Conservation (phyloP, 2,888 invertebrate species). For the Ernsta delagoae region DNA sequence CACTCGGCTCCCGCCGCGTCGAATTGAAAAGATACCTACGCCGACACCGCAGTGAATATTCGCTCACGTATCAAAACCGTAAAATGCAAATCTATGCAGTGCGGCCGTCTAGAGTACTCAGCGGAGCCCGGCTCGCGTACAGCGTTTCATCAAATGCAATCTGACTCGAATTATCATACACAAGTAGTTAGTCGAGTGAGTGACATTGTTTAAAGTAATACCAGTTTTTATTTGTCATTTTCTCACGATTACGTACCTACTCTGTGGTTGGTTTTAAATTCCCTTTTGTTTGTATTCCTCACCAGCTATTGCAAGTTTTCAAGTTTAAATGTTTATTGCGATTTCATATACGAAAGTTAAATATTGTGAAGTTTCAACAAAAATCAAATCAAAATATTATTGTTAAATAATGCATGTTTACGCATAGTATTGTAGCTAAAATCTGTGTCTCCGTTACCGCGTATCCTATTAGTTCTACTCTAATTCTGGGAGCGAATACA, state of each 20-base stretch:
- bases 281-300: constrained; percentile 11
- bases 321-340: not conserved
- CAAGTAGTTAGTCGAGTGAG: constrained; percentile 64
- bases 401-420: no score
- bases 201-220: constrained; percentile 52
- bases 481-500: constrained; percentile 63
- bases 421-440: constrained; percentile 18
- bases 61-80: constrained; percentile 83
- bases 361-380: not conserved
- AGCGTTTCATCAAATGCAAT: constrained; percentile 79
- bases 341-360: not conserved
- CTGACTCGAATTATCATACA: constrained; percentile 75
- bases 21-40: constrained; percentile 83
- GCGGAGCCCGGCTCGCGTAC: constrained; percentile 56
- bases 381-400: no score
- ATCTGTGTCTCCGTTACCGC: constrained; percentile 41
- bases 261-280: constrained; percentile 7
- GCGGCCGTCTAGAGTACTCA: constrained; percentile 78
- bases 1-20: constrained; percentile 77
- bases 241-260: constrained; percentile 10
- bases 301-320: not conserved
- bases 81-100: constrained; percentile 84
- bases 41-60: constrained; percentile 81
- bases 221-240: constrained; percentile 25
- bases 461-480: constrained; percentile 52